Evolutionary conservation across 2,797 vertebrate genomes (phyloP), one percentile per base, ranked within the genome.

Genomic region (Phaenicophaeus curvirostris): DNA sequence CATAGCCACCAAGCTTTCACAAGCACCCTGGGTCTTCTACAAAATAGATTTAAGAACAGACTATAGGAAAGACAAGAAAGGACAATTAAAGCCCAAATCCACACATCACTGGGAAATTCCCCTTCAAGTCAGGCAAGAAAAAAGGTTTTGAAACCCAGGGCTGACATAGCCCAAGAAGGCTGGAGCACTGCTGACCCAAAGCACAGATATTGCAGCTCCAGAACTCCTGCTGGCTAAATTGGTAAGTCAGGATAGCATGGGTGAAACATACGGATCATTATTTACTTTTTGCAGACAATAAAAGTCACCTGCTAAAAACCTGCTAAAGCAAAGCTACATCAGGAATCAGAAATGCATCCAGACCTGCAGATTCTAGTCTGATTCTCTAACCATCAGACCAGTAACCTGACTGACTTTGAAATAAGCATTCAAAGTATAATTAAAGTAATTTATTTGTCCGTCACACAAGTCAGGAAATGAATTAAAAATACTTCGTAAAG

Each of bases 281-380:
- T 58, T 72, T 61, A 17, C 18, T 39, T 91, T 94, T 55, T 72
- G 8, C 19, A 75, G 50, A 59, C 15, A 74, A 42, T 35, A 74
- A 89, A 91, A 68, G 13, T 33, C 42, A 91, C 69, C 75, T 53
- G 44, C 9, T 63, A 58, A 84, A 77, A 46, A 85, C 53, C 53
- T 66, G n/a, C 23, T 59, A 90, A 65, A 79, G 30, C 25, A 85
- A 78, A 82, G 20, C 13, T 78, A n/a, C 13, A n/a, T 58, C 46
- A 80, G 25, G 20, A 89, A 72, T 50, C 54, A 83, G 61, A 95
- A 93, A 77, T 54, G 2, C 85, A 92, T 61, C n/a, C 61, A 80
- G 51, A 66, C 81, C 20, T 90, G 20, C n/a, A 78, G n/a, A 86
- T 88, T 66, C 55, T 66, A 65, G 18, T 42, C 18, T 69, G 59